Conservation (phyloP, 2,113 vertebrate species). For the Spea bombifrons region DNA sequence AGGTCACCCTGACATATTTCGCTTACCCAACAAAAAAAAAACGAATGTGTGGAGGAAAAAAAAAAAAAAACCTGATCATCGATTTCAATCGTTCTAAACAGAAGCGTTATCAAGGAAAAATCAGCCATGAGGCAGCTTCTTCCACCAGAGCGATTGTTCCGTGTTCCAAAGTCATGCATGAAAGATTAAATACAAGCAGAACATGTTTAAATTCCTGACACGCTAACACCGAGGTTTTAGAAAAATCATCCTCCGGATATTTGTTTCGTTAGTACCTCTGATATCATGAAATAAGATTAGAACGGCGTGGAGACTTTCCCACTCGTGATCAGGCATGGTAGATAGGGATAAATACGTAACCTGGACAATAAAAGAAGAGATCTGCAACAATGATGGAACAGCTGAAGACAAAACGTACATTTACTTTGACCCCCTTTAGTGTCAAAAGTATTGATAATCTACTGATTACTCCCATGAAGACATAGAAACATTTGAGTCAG, state of each 20-base stretch:
- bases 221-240: background rate
- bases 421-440: background rate
- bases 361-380: background rate
- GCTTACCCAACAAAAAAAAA: background rate
- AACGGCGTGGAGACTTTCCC: background rate
- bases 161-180: background rate
- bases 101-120: background rate
- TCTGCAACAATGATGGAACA: background rate
- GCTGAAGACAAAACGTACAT: background rate
- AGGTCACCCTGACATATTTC: conserved; percentile 3
- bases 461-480: too few species aligned
- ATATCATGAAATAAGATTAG: background rate
- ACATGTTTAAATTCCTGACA: background rate
- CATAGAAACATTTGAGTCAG: too few species aligned
- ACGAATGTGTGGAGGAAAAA: background rate
- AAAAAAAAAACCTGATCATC: background rate
- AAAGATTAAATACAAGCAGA: background rate
- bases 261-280: background rate
- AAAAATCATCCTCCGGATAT: background rate
- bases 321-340: background rate
- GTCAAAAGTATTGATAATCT: too few species aligned
- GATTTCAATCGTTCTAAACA: background rate
- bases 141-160: background rate
- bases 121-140: background rate
- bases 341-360: background rate